Conservation (phyloP, 2,797 vertebrate genomes). For the Mormyrops boulengeri region DNA sequence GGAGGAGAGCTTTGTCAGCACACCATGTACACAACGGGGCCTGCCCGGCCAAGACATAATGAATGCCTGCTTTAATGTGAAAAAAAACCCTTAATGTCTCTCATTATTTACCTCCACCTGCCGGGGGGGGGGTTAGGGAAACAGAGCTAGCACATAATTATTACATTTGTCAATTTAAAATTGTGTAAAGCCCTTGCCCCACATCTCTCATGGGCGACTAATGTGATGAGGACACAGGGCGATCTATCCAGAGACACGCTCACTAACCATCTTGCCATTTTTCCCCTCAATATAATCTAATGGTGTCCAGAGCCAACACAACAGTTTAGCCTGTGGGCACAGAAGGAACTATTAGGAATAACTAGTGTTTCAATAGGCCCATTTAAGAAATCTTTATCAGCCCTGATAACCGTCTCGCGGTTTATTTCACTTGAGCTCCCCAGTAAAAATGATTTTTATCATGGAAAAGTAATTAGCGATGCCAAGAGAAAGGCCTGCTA, state of each 20-base stretch:
- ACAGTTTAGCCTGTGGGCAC: conserved; percentile 1
- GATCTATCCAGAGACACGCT: background rate
- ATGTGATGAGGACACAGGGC: background rate
- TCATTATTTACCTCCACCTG: conserved; percentile 1
- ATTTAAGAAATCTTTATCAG: conserved; percentile 13
- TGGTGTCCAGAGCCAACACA: background rate
- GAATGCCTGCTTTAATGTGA: background rate
- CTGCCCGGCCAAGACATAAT: background rate
- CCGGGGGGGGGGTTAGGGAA: background rate
- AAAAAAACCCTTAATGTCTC: background rate
- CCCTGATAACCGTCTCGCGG: background rate
- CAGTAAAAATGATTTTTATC: conserved; percentile 1
- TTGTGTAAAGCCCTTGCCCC: background rate
- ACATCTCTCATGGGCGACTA: background rate
- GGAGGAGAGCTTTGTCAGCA: background rate
- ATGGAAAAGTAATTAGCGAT: background rate
- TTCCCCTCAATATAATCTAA: background rate
- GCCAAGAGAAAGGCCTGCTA: background rate
- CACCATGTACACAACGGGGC: background rate
- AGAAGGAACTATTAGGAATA: conserved; percentile 9
- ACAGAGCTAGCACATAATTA: background rate
- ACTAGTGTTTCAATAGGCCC: background rate
- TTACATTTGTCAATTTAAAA: background rate
- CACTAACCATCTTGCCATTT: background rate
- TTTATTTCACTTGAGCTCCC: background rate